Base-by-base conservation (phyloP, 2,113 vertebrate genomes). In the Noturus placidus region DNA sequence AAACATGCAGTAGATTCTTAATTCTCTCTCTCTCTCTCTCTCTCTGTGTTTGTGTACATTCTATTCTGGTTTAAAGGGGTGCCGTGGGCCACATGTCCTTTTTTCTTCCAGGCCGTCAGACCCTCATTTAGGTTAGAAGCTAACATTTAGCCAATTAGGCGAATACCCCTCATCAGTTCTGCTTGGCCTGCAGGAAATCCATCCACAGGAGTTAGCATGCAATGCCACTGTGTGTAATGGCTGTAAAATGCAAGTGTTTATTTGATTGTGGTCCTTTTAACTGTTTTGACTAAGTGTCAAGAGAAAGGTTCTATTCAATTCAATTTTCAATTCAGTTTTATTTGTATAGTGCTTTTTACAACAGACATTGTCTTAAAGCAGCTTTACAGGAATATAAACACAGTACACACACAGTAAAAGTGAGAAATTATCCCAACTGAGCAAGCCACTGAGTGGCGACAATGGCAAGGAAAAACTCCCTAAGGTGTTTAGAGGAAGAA, bases 61-160 rank as follows among this genome's bases (percentile, higher is more conserved):
- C 74, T 85, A 46, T n/a, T 69, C 87, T 88, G 38, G 15, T 67
- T 78, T 86, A 69, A 59, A 87, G 38, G 33, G 57, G 38, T 69
- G 42, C 52, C 69, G 50, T 78, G 86, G 85, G 46, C 61, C 77
- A 65, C 91, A 91, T 88, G 92, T 93, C 92, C 88, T 0, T 80
- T 50, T 86, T 90, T 89, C 87, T 89, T 86, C 83, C 83, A 89
- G 90, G 91, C 91, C 87, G 85, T 91, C 85, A 87, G 92, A 91
- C 87, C 90, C 90, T 93, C 87, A 91, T 94, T 94, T 93, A 86
- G 91, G 89, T 93, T 90, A 91, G 92, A 92, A 93, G 88, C 92
- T 94, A 95, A 94, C 93, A 95, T 95, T 95, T 95, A 95, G 91
- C 92, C 93, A 94, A 95, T 95, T 95, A 95, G 95, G 93, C 90